phyloP scores from a whole-genome alignment of 2,113 vertebrate species.

The Condylura cristata region DNA sequence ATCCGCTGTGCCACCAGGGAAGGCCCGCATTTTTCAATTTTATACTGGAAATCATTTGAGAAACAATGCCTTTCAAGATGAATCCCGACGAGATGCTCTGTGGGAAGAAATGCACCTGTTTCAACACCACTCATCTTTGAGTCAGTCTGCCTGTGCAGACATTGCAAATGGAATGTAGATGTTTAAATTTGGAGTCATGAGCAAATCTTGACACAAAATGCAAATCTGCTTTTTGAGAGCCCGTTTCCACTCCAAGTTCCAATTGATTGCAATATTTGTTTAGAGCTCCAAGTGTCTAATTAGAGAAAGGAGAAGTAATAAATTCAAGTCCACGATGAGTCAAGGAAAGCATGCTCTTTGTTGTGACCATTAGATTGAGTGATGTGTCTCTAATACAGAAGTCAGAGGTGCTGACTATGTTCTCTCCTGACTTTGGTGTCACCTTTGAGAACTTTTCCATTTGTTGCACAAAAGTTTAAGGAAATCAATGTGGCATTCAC shows the following conservation, averaged over 20 bases:
- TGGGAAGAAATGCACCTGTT: neutral
- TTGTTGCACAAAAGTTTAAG: neutral
- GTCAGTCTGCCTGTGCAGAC: neutral
- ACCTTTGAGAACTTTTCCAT: neutral
- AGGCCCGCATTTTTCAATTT: conserved; percentile 30
- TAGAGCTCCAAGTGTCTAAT: conserved; percentile 66
- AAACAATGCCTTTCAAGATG: neutral
- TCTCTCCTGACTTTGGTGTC: neutral
- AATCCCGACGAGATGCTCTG: neutral
- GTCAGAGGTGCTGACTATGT: neutral
- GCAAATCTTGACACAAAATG: conserved; percentile 41
- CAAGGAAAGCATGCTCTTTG: neutral
- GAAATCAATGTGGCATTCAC: neutral
- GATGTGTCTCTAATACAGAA: neutral
- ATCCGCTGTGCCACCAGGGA: too few species aligned
- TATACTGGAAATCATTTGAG: conserved; percentile 15
- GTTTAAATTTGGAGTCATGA: conserved; percentile 23
- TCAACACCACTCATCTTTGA: neutral
- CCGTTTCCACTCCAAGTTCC: conserved; percentile 30
- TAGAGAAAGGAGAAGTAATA: conserved; percentile 39
- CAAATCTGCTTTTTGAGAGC: neutral
- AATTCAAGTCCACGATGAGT: neutral
- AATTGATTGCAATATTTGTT: conserved; percentile 37
- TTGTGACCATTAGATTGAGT: neutral
- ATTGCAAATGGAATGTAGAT: neutral